Evolutionary conservation across 1,140 invertebrate genomes (phyloP).

Genomic region (Ostrea edulis): DNA sequence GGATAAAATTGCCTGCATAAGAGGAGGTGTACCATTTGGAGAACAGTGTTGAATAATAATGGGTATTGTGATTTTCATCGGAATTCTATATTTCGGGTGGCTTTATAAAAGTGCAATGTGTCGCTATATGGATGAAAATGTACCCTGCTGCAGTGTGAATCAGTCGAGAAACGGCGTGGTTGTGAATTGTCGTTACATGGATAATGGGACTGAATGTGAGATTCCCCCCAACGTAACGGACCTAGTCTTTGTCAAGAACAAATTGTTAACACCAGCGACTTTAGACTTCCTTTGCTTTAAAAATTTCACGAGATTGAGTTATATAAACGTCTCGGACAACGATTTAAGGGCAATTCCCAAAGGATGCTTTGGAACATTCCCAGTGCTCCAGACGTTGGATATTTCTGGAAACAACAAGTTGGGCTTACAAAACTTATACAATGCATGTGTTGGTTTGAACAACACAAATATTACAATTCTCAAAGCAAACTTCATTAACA

Average conservation of each 20-base stretch:
- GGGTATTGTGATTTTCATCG: neutral
- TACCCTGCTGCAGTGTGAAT: neutral
- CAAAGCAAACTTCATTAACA: neutral
- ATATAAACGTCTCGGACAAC: neutral
- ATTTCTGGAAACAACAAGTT: neutral
- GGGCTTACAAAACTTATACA: neutral
- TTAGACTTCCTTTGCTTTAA: neutral
- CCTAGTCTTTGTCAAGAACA: neutral
- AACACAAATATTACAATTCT: neutral
- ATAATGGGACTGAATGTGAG: neutral
- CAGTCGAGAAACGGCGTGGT: neutral
- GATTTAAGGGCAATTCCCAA: neutral
- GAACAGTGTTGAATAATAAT: neutral
- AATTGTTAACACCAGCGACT: neutral
- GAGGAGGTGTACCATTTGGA: too few species aligned
- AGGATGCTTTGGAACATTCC: conserved; percentile 2
- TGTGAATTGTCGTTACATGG: neutral
- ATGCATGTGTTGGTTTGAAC: neutral
- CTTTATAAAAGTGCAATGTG: too few species aligned
- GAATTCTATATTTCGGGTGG: too few species aligned
- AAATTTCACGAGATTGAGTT: neutral
- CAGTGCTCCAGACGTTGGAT: neutral
- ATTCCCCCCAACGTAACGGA: neutral
- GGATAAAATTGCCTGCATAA: too few species aligned
- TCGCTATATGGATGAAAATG: too few species aligned